Evolutionary conservation across 1,140 invertebrate species (phyloP).

Genomic region (Drosophila lowei): DNA sequence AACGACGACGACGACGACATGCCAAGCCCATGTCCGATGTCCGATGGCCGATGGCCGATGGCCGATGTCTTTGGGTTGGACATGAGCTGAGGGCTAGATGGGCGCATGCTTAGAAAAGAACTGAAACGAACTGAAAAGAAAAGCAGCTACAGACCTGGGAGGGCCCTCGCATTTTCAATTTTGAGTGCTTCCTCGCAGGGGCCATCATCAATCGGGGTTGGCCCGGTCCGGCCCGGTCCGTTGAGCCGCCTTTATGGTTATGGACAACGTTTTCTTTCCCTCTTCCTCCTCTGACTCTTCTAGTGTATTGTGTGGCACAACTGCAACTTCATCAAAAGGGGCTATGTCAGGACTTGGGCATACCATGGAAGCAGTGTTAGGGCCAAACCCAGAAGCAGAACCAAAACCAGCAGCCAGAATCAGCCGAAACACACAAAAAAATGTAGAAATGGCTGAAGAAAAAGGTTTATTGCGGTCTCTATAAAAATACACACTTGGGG

Average conservation of each 20-base stretch:
- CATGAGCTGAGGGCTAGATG: conserved; percentile 4
- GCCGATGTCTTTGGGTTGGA: conserved; percentile 25
- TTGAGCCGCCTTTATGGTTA: conserved; percentile 74
- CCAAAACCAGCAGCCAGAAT: conserved; percentile 21
- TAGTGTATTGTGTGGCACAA: conserved; percentile 70
- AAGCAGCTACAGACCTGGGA: not conserved
- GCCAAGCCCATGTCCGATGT: conserved; percentile 45
- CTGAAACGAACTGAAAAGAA: not conserved
- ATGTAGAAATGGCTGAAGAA: conserved; percentile 61
- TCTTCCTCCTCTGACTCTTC: conserved; percentile 14
- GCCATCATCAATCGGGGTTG: conserved; percentile 68
- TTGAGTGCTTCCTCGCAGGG: conserved; percentile 55
- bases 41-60: conserved; percentile 14
- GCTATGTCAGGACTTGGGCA: conserved; percentile 6
- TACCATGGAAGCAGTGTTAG: not conserved
- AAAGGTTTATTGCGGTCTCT: conserved; percentile 81
- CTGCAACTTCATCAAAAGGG: conserved; percentile 70
- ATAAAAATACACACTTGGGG: conserved; percentile 81
- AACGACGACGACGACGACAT: conserved; percentile 43
- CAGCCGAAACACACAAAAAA: conserved; percentile 17
- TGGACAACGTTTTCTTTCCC: conserved; percentile 46
- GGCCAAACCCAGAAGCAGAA: no score
- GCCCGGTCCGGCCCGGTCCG: conserved; percentile 28
- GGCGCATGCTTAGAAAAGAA: conserved; percentile 13
- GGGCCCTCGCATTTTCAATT: conserved; percentile 55